Percentiles rank a stretch among this genome's conserved stretches.
Conservation (phyloP, 2,888 invertebrate species). For the Seira musarum region DNA sequence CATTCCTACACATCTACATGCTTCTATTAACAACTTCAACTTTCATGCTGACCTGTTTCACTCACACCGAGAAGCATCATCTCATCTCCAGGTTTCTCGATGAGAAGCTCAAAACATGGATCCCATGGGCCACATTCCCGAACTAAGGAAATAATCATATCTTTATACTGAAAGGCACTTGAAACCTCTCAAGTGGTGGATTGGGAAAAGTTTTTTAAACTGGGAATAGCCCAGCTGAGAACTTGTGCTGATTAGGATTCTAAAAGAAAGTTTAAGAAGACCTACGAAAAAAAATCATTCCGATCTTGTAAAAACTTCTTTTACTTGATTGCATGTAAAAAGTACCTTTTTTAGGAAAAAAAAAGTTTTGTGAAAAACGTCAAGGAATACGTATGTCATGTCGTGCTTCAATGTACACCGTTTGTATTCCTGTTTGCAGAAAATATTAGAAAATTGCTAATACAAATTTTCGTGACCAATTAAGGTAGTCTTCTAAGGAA, state of each 20-base stretch:
- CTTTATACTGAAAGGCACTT: constrained; percentile 49
- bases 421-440: background rate
- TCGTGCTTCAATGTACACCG: too few species aligned
- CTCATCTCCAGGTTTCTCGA: constrained; percentile 33
- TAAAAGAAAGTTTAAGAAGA: constrained; percentile 8
- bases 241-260: constrained; percentile 39
- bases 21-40: background rate
- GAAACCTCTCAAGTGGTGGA: constrained; percentile 56
- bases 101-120: constrained; percentile 46
- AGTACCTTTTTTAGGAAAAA: constrained; percentile 20
- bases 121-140: constrained; percentile 55
- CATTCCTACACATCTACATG: too few species aligned
- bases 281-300: constrained; percentile 19
- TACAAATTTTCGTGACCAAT: background rate
- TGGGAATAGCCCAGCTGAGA: constrained; percentile 41
- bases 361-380: constrained; percentile 6
- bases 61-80: background rate
- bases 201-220: constrained; percentile 50
- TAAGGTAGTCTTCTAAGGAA: background rate
- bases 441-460: background rate
- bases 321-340: constrained; percentile 15
- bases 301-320: background rate
- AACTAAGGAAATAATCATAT: constrained; percentile 60
- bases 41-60: background rate
- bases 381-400: background rate